Percentiles rank a stretch among this genome's conserved stretches.
These are phyloP conservation scores for Amniataba percoides DNA, from an alignment of 2,797 vertebrate genomes.

Conservation along the genomic window DNA sequence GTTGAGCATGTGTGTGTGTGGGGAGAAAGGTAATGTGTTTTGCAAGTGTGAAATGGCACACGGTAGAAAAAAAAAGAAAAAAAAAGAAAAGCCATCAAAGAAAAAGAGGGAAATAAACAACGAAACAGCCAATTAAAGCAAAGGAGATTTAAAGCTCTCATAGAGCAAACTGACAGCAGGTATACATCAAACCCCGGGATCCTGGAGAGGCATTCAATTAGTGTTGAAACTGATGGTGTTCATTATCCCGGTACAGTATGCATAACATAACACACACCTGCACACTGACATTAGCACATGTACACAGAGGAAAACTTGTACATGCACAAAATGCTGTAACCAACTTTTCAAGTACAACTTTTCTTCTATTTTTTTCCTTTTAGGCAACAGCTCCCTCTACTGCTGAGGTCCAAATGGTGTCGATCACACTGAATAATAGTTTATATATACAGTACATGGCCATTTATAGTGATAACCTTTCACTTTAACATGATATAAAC, in stretches of 20 bases:
- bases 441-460: background rate
- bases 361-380: background rate
- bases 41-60: background rate
- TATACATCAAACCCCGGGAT: conserved; percentile 18
- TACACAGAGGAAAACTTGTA: background rate
- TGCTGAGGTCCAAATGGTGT: conserved; percentile 31
- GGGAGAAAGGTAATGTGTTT: background rate
- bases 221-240: conserved; percentile 4
- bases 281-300: background rate
- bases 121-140: conserved; percentile 2
- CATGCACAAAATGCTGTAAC: background rate
- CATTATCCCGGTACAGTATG: background rate
- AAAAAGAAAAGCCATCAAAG: conserved; percentile 4
- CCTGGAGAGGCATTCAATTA: background rate
- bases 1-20: background rate
- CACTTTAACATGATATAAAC: background rate
- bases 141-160: conserved; percentile 20
- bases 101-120: background rate
- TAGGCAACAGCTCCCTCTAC: conserved; percentile 69
- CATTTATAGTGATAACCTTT: background rate
- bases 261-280: conserved; percentile 9
- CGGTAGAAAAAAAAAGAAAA: conserved; percentile 7
- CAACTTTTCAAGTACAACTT: background rate
- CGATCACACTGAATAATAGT: background rate
- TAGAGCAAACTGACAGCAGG: conserved; percentile 9